A percentile compares a stretch with the other conserved stretches of the same genome.
phyloP scores from a whole-genome alignment of 2,113 vertebrate species.

The Lophotis ruficrista region DNA sequence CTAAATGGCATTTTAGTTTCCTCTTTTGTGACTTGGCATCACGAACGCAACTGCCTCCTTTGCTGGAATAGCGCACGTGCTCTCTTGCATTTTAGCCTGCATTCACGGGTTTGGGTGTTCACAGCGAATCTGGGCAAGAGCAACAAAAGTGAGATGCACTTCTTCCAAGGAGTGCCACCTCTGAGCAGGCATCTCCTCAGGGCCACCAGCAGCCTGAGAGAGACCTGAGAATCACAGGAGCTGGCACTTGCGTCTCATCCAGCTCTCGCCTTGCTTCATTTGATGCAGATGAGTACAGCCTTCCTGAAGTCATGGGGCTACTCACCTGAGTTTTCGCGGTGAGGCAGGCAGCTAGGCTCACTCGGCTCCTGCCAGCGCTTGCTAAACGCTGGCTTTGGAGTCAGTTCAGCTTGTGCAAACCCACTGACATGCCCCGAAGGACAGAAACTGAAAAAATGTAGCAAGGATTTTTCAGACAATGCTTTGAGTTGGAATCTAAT shows the following conservation, averaged over 20 bases:
- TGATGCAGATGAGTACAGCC: neutral
- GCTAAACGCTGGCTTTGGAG: accelerated
- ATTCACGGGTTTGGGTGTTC: neutral
- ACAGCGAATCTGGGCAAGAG: accelerated
- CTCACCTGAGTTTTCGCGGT: neutral
- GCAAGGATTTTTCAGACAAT: neutral
- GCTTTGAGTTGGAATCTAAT: neutral
- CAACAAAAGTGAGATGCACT: accelerated
- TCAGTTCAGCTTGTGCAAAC: neutral
- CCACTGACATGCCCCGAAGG: neutral
- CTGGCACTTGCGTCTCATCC: neutral
- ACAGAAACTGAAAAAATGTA: neutral
- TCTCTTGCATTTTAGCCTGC: neutral
- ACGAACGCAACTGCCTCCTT: neutral
- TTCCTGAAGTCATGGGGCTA: neutral
- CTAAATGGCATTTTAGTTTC: neutral
- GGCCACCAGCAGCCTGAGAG: neutral
- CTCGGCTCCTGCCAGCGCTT: neutral
- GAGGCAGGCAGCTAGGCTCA: neutral
- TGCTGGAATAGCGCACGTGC: neutral
- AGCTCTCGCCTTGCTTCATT: neutral
- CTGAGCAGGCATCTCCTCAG: accelerated
- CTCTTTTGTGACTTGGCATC: neutral
- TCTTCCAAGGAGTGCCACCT: neutral
- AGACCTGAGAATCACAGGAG: neutral